Base-by-base conservation (phyloP, 2,888 invertebrate genomes). In the Clitarchus hookeri region DNA sequence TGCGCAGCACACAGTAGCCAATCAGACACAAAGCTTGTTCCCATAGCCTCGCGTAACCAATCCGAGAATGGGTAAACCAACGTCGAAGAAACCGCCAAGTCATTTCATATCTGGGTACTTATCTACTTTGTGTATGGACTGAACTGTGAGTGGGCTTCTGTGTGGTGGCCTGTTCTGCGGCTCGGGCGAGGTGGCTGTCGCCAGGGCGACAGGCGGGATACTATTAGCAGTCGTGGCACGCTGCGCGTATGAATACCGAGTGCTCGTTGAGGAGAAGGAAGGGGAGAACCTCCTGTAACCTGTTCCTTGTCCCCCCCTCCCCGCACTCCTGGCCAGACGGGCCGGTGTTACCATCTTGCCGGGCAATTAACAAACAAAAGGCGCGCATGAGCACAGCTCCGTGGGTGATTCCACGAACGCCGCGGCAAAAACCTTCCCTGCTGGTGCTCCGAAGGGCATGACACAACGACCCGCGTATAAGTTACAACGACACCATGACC, bases 281-380 rank as follows among this genome's bases (percentile, higher is more conserved):
- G 48, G 48, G 48, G 65, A 23, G 8, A n/a, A 19, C 65, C n/a
- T 23, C 65, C 23, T 23, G 65, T 65, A 65, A 65, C 65, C 65
- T 65, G 65, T n/a, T 65, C 65, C 65, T 12, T 23, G n/a, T 19
- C 65, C 65, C 13, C 65, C 65, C 23, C 16, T 19, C n/a, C 65
- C n/a, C 65, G 11, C 65, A 19, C 65, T n/a, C 65, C 65, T n/a
- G 11, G 36, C 65, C 65, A 65, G 65, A 65, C 65, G 6, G 65
- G 53, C 65, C 65, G 1, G 16, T n/a, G 23, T 65, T 65, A n/a
- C n/a, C 65, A 8, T 65, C 65, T 1, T 23, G 12, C 65, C 65
- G n/a, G 65, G 65, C 65, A 65, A 65, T 65, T 65, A 65, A 65
- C 65, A 65, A 65, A 65, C 65, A 65, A 65, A 65, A 65, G 65